A percentile compares a stretch with the other conserved stretches of the same genome.
Evolutionary conservation across 2,888 invertebrate species (phyloP).

Genomic region (Deilephila elpenor): DNA sequence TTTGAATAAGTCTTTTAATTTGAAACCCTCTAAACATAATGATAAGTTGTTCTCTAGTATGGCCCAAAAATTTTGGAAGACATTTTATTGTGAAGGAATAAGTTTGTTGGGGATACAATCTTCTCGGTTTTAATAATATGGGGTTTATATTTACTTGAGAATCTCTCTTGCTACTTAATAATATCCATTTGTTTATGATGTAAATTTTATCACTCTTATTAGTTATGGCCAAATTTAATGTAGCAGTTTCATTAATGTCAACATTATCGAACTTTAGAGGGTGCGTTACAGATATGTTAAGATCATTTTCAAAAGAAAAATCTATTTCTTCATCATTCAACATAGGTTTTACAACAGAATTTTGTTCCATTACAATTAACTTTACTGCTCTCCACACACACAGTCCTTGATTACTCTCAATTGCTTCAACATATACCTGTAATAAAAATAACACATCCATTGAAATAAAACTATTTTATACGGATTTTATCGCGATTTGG

Average conservation of each 20-base stretch:
- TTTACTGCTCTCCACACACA: conserved; percentile 86
- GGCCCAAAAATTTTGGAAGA: conserved; percentile 85
- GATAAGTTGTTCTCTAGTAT: conserved; percentile 84
- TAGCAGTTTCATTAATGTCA: conserved; percentile 61
- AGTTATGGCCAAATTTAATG: conserved; percentile 58
- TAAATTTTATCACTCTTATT: conserved; percentile 77
- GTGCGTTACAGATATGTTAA: conserved; percentile 83
- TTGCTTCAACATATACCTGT: conserved; percentile 86
- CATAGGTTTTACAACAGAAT: conserved; percentile 43
- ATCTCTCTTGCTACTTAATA: conserved; percentile 78
- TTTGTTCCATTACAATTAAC: conserved; percentile 57
- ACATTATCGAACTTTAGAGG: conserved; percentile 76
- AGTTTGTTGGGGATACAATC: conserved; percentile 70
- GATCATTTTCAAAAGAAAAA: conserved; percentile 69
- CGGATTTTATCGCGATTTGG: too few species aligned
- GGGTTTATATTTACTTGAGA: conserved; percentile 82
- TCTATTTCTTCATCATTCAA: conserved; percentile 51
- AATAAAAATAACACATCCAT: conserved; percentile 36
- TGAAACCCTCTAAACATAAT: conserved; percentile 86
- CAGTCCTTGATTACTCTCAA: conserved; percentile 88
- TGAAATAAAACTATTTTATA: too few species aligned
- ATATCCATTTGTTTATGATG: conserved; percentile 76
- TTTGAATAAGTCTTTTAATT: conserved; percentile 84
- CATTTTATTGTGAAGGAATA: conserved; percentile 80
- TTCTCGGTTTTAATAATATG: conserved; percentile 55